Evolutionary conservation across 2,113 vertebrate species (phyloP), one percentile per base, ranked within the genome.

Genomic region (Neopipo cinnamomea): DNA sequence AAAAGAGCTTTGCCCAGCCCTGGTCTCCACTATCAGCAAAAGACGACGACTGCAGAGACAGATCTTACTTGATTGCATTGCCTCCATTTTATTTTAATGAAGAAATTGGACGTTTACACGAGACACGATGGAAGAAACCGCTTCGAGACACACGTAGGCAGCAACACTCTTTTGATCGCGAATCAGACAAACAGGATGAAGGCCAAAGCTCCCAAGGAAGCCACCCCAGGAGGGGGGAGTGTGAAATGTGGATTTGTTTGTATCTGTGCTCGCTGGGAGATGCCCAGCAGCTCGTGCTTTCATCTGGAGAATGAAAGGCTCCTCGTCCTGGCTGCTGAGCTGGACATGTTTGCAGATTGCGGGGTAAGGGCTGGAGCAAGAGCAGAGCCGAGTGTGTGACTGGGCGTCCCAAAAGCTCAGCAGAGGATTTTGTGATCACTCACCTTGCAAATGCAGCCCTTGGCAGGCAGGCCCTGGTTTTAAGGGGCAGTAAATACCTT

Each of bases 151-250:
- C 78, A 95, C 74, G 67, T 93, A 96, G 82, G 82, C 95, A 93
- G 88, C 84, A 65, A 42, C 37, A 1, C 12, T 65, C 91, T 93
- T 96, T 93, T 91, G 94, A 96, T 91, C 65, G 0, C 7, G 1
- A 66, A 82, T 90, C 58, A 85, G 90, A 74, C 85, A 91, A 94
- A 95, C 80, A 95, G 91, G 93, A 96, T 63, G 88, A 82, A 95
- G 74, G 68, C 55, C 89, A 82, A 87, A 93, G 93, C 89, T 96
- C 58, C 92, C 84, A 68, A 82, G 96, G 90, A 93, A 89, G 92
- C 55, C 82, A 83, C 30, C 73, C 76, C 52, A n/a, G 61, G 72
- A 96, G 82, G 46, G 82, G 68, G 49, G 61, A 63, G 83, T 82
- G 73, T 80, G 74, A 91, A 77, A 75, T 2, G 42, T n/a, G 49